A percentile compares a stretch with the other conserved stretches of the same genome.
Evolutionary conservation across 1,140 invertebrate genomes (phyloP).

Genomic region (Thaumetopoea pityocampa): DNA sequence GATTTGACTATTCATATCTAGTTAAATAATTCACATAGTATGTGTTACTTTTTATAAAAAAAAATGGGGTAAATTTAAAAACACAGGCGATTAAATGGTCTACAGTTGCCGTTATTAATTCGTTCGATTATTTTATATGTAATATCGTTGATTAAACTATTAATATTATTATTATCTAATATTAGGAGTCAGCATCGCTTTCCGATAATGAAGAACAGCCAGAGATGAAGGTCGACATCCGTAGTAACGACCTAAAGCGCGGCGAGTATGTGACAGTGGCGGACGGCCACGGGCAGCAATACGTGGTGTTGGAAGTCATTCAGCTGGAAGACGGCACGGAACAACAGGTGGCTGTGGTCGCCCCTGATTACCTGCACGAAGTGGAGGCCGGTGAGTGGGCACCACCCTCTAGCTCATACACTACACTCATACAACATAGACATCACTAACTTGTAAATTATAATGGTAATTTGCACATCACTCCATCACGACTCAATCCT

Average conservation of each 20-base stretch:
- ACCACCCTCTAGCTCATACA: neutral
- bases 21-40: too few relatives aligned
- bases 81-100: too few relatives aligned
- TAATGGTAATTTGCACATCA: neutral
- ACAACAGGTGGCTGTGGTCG: conserved; percentile 51
- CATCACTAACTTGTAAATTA: neutral
- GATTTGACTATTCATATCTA: too few relatives aligned
- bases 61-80: too few relatives aligned
- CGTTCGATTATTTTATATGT: too few relatives aligned
- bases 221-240: conserved; percentile 37
- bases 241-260: conserved; percentile 32
- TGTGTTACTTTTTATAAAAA: too few relatives aligned
- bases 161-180: too few relatives aligned
- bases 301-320: conserved; percentile 91
- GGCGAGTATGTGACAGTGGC: conserved; percentile 77
- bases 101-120: too few relatives aligned
- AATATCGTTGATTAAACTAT: too few relatives aligned
- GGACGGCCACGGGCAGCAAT: conserved; percentile 85
- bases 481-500: too few relatives aligned
- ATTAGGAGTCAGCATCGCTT: too few relatives aligned
- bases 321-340: conserved; percentile 81
- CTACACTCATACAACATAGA: neutral
- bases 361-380: conserved; percentile 37
- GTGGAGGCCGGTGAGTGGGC: conserved; percentile 28
- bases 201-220: conserved; percentile 25